Conservation (phyloP, 2,888 invertebrate genomes). For the Blastobasis adustella region DNA sequence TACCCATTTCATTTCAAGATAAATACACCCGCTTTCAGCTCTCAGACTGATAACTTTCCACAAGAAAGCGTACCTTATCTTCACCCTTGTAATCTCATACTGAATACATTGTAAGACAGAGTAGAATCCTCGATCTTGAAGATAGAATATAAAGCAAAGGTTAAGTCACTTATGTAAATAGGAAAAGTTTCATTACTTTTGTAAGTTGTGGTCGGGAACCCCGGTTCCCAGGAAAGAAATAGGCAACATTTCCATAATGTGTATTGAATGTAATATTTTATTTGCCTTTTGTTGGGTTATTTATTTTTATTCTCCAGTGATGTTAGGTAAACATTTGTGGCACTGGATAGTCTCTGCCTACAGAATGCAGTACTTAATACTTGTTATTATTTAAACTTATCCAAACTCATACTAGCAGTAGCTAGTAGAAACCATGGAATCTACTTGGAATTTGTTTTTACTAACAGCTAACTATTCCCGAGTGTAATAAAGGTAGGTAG, state of each 20-base stretch:
- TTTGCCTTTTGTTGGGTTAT: no score
- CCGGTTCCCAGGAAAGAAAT: conserved; percentile 15
- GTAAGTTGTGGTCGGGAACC: conserved; percentile 3
- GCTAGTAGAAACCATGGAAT: no score
- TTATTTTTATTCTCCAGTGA: no score
- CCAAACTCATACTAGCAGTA: no score
- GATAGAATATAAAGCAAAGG: conserved; percentile 44
- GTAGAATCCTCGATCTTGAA: conserved; percentile 15
- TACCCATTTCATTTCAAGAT: conserved; percentile 16
- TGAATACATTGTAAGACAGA: conserved; percentile 1
- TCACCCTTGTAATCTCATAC: conserved; percentile 2
- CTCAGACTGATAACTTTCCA: conserved; percentile 13
- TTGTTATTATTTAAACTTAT: no score
- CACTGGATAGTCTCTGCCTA: no score
- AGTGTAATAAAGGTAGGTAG: no score
- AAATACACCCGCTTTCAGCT: conserved; percentile 15
- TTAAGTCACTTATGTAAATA: conserved; percentile 49
- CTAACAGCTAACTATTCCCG: no score
- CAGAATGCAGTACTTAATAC: no score
- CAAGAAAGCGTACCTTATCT: conserved; percentile 7
- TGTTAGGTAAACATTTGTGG: no score
- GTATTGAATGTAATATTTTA: background rate
- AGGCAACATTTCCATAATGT: conserved; percentile 3
- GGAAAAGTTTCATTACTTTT: conserved; percentile 23
- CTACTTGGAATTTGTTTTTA: no score